Conservation (phyloP, 2,113 vertebrate genomes). For the Cephalopholis sonnerati region DNA sequence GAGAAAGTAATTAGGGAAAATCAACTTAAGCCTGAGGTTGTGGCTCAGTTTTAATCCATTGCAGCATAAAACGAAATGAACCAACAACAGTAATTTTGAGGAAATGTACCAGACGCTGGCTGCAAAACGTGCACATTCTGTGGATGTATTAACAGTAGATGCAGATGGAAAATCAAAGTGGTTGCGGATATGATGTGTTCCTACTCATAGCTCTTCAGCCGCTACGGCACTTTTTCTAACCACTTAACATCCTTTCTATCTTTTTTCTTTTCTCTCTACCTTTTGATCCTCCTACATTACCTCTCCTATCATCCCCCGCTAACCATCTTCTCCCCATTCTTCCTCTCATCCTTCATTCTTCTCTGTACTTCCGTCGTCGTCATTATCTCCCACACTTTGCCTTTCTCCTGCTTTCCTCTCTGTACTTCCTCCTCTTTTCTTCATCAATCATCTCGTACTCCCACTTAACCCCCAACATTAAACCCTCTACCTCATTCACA, state of each 20-base stretch:
- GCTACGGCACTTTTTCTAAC: not conserved
- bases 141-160: not conserved
- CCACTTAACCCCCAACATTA: not conserved
- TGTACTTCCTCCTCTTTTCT: not conserved
- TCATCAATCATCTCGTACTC: not conserved
- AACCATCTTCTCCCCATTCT: not conserved
- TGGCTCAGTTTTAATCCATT: conserved; percentile 32
- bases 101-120: not conserved
- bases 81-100: not conserved
- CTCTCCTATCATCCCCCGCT: not conserved
- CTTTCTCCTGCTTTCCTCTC: not conserved
- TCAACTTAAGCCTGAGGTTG: conserved; percentile 28
- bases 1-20: conserved; percentile 43
- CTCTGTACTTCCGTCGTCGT: not conserved
- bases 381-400: not conserved
- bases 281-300: not conserved
- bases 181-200: not conserved
- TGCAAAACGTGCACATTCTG: not conserved
- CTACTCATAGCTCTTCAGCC: not conserved
- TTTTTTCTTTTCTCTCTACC: not conserved
- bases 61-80: conserved; percentile 12
- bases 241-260: not conserved
- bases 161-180: conserved; percentile 1
- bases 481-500: not conserved
- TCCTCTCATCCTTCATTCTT: not conserved